Percentiles rank a stretch among this genome's conserved stretches.
phyloP scores from a whole-genome alignment of 1,140 invertebrate species.

The Elymnias hypermnestra region DNA sequence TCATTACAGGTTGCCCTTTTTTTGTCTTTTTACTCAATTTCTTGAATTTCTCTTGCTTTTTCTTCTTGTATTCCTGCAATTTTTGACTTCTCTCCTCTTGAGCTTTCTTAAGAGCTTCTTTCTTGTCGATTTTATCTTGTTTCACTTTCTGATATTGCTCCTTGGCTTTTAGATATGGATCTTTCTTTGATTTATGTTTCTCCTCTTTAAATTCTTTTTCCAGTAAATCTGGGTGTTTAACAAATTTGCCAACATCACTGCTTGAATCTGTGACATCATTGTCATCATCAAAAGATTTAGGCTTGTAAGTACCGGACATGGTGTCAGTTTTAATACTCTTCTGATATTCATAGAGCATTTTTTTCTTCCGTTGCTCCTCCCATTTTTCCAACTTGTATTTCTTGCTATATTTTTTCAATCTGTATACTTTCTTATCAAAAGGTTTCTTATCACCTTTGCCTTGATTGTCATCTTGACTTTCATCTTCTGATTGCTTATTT shows the following conservation, averaged over 20 bases:
- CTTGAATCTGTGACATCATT: constrained; percentile 40
- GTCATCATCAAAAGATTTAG: constrained; percentile 60
- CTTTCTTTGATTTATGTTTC: constrained; percentile 32
- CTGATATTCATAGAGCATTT: constrained; percentile 72
- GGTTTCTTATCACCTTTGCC: constrained; percentile 56
- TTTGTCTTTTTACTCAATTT: constrained; percentile 83
- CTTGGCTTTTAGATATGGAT: constrained; percentile 75
- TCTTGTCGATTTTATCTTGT: constrained; percentile 76
- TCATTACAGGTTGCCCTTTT: constrained; percentile 88
- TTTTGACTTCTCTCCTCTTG: constrained; percentile 79
- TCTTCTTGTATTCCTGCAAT: constrained; percentile 79
- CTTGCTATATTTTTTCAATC: constrained; percentile 81
- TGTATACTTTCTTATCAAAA: constrained; percentile 81
- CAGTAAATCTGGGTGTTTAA: constrained; percentile 62
- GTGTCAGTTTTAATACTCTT: constrained; percentile 76
- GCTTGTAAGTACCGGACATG: constrained; percentile 46
- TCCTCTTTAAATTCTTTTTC: constrained; percentile 33
- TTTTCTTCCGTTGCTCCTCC: constrained; percentile 79
- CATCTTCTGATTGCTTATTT: constrained; percentile 31
- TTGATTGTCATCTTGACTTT: constrained; percentile 18
- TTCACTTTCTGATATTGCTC: constrained; percentile 74
- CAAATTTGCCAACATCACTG: constrained; percentile 47
- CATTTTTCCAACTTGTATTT: constrained; percentile 82
- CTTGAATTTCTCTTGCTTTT: constrained; percentile 80
- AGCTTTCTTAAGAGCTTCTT: constrained; percentile 64